Evolutionary conservation across 1,140 invertebrate species (phyloP).

Genomic region (Drosophila kikkawai): DNA sequence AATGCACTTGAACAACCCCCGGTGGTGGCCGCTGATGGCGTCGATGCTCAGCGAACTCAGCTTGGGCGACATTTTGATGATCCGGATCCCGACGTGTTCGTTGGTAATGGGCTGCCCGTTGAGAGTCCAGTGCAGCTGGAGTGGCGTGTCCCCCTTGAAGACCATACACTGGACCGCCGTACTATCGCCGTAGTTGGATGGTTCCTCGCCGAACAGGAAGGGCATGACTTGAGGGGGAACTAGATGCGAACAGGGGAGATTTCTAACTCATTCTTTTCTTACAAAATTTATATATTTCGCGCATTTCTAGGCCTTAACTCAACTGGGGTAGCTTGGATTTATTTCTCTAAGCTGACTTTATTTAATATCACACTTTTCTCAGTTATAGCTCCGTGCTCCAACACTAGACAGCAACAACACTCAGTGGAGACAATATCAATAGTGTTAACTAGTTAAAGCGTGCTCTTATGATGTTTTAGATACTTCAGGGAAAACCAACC

Average conservation of each 20-base stretch:
- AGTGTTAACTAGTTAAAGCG: constrained; percentile 44
- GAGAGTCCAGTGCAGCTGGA: constrained; percentile 91
- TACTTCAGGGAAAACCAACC: constrained; percentile 84
- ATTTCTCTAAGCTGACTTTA: background rate
- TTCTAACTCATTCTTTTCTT: background rate
- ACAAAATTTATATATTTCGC: too few species aligned
- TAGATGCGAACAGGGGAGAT: constrained; percentile 24
- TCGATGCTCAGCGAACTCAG: constrained; percentile 90
- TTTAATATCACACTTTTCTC: background rate
- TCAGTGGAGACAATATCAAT: constrained; percentile 32
- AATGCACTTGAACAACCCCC: constrained; percentile 90
- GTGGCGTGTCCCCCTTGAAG: constrained; percentile 90
- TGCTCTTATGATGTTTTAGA: constrained; percentile 39
- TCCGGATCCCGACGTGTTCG: constrained; percentile 85
- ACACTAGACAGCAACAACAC: constrained; percentile 53
- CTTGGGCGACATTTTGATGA: constrained; percentile 87
- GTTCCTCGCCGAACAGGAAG: constrained; percentile 90
- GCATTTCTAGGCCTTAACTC: background rate
- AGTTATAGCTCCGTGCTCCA: constrained; percentile 40
- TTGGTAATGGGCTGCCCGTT: constrained; percentile 86
- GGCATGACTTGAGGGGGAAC: constrained; percentile 89
- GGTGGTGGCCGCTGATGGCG: constrained; percentile 89
- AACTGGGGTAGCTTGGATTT: background rate
- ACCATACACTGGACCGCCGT: constrained; percentile 89
- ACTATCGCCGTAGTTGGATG: constrained; percentile 89